A percentile compares a stretch with the other conserved stretches of the same genome.
Conservation (phyloP, 2,797 vertebrate genomes). For the Phataginus tricuspis region DNA sequence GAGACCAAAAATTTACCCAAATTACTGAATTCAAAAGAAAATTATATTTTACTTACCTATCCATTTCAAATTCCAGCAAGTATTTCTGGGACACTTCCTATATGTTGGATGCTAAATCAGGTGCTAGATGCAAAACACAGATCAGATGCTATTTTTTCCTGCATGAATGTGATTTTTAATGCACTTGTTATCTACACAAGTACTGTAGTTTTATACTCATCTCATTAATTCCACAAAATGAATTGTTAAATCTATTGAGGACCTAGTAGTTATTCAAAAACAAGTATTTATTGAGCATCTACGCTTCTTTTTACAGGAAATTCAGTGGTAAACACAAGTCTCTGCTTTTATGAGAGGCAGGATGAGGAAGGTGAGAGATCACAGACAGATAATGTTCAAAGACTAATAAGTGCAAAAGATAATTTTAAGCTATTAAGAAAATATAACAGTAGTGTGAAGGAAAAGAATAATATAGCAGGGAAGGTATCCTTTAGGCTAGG, state of each 20-base stretch:
- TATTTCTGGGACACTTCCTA: not conserved
- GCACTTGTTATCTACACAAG: not conserved
- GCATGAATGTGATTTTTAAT: not conserved
- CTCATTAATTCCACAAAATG: not conserved
- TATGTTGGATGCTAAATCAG: not conserved
- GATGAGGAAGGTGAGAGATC: not conserved
- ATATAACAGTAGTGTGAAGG: not conserved
- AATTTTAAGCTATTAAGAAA: not conserved
- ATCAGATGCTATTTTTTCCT: not conserved
- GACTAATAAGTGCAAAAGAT: not conserved
- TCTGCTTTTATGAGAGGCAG: not conserved
- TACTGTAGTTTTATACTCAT: not conserved
- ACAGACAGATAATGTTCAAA: not conserved
- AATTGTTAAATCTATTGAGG: not conserved
- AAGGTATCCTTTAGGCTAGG: not conserved
- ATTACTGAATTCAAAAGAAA: not conserved
- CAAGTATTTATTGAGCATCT: not conserved
- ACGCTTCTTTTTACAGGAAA: not conserved
- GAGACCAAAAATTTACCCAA: not conserved
- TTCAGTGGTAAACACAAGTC: not conserved
- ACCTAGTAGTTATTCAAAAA: not conserved
- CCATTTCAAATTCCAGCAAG: not conserved
- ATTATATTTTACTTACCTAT: not conserved
- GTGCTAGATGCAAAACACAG: not conserved
- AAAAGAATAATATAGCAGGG: not conserved